Conservation (phyloP, 1,140 invertebrate genomes). For the Aphelenchoides fujianensis region DNA sequence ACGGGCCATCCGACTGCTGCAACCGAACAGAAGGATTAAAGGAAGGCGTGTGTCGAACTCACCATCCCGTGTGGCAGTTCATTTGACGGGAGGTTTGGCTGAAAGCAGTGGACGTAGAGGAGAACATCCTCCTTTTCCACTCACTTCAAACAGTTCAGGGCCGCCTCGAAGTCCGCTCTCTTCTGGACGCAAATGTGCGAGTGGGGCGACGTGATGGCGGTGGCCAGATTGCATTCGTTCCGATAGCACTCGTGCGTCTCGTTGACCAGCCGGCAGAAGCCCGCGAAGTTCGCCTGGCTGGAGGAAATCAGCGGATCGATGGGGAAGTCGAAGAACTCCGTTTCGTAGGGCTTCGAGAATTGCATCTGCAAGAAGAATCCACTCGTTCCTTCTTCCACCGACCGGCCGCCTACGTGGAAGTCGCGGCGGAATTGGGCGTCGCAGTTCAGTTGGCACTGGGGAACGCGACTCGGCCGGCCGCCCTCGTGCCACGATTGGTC, state of each 20-base stretch:
- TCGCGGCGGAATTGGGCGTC: conserved; percentile 9
- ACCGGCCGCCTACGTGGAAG: conserved; percentile 13
- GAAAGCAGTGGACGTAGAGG: conserved; percentile 22
- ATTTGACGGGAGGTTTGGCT: conserved; percentile 30
- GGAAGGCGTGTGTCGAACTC: background rate
- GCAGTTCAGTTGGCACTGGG: conserved; percentile 12
- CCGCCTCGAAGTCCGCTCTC: conserved; percentile 28
- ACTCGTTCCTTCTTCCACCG: no score
- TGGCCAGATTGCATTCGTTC: conserved; percentile 23
- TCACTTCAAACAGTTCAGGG: conserved; percentile 37
- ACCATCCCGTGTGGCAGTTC: conserved; percentile 29
- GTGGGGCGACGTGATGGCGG: conserved; percentile 27
- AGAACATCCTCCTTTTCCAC: conserved; percentile 19
- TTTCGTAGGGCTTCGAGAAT: conserved; percentile 33
- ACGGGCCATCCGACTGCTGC: conserved; percentile 34
- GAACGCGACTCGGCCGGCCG: background rate
- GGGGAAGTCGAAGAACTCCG: conserved; percentile 41
- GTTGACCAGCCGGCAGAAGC: conserved; percentile 36
- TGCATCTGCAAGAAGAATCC: conserved; percentile 6
- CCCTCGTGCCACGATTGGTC: background rate
- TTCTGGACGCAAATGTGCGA: conserved; percentile 39
- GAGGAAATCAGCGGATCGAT: conserved; percentile 40
- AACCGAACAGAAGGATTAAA: background rate
- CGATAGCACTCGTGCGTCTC: conserved; percentile 9
- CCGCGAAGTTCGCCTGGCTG: conserved; percentile 15